Base-by-base conservation (phyloP, 2,113 vertebrate genomes). In the Hippocampus comes region DNA sequence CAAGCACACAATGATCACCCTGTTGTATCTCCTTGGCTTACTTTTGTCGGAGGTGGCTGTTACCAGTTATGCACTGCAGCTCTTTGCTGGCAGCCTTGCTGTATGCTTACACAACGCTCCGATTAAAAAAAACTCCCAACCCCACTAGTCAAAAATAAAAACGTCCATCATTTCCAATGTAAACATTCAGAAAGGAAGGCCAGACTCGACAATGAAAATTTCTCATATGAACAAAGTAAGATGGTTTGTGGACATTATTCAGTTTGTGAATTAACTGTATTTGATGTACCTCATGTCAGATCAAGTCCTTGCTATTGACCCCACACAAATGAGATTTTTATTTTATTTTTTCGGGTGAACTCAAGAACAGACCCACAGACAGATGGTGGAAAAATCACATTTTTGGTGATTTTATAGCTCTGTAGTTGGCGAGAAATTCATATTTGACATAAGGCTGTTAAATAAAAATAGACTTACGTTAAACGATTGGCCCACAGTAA, bases 11-110 rank as follows among this genome's bases (percentile, higher is more conserved):
- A 34, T 51, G 57, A 82, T 65, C n/a, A n/a, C n/a, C n/a, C n/a
- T n/a, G n/a, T n/a, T n/a, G n/a, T n/a, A n/a, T n/a, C 66, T 57
- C 65, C 70, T 65, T 9, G 0, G 4, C 71, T 66, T 64, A 78
- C 72, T 68, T 74, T 77, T 73, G 68, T 72, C 77, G 73, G 69
- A 4, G 55, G 81, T 75, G 74, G 71, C 72, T 83, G 75, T 85
- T 74, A 74, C 83, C 73, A 75, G 78, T 78, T 72, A 72, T 63
- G 57, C 72, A 71, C 46, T 38, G 63, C 65, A 76, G 67, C 70
- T 23, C 30, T 70, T 80, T 63, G 38, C 63, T 74, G 73, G 69
- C 73, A 70, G 65, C 67, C 46, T 41, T 2, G 43, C 61, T 38
- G 59, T 67, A n/a, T 57, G 67, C 68, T 76, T 77, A 76, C 72